Percentiles rank a stretch among this genome's conserved stretches.
These are phyloP conservation scores for Anoura caudifer DNA, from an alignment of 2,113 vertebrate species.

Conservation along the genomic window DNA sequence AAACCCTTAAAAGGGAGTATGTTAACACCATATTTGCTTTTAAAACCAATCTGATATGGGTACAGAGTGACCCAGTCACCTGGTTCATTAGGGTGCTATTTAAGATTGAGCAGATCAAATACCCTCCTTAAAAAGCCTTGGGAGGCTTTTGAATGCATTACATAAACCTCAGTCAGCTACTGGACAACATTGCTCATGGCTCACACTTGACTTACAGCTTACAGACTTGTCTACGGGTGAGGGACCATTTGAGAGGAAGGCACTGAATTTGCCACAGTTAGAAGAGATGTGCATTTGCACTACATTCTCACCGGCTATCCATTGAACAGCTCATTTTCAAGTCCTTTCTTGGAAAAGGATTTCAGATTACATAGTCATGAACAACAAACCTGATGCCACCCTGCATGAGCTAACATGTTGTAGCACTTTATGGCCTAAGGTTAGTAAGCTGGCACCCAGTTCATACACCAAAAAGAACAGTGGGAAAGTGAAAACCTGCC, in stretches of 20 bases:
- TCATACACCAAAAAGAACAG: slow-evolving; percentile 52
- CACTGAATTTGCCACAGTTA: not conserved
- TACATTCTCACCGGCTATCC: slow-evolving; percentile 62
- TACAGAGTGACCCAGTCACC: not conserved
- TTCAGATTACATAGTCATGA: slow-evolving; percentile 83
- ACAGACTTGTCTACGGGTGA: not conserved
- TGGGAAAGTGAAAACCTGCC: slow-evolving; percentile 62
- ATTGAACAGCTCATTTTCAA: slow-evolving; percentile 72
- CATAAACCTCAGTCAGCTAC: no score
- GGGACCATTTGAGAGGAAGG: not conserved
- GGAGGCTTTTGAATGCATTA: not conserved
- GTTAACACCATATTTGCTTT: slow-evolving; percentile 5
- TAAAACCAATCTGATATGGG: not conserved
- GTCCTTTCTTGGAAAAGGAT: slow-evolving; percentile 82
- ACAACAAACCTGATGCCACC: no score
- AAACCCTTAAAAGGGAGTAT: not conserved
- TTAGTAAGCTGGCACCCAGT: slow-evolving; percentile 74
- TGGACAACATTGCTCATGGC: no score
- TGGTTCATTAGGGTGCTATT: slow-evolving; percentile 35
- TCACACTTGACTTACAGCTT: not conserved
- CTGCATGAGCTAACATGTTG: slow-evolving; percentile 82
- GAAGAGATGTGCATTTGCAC: not conserved
- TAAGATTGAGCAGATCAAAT: slow-evolving; percentile 36
- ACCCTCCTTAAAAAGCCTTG: slow-evolving; percentile 44
- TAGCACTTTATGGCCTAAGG: slow-evolving; percentile 67